A percentile compares a stretch with the other conserved stretches of the same genome.
Evolutionary conservation across 2,113 vertebrate species (phyloP).

Genomic region (Macheiramphus alcinus): DNA sequence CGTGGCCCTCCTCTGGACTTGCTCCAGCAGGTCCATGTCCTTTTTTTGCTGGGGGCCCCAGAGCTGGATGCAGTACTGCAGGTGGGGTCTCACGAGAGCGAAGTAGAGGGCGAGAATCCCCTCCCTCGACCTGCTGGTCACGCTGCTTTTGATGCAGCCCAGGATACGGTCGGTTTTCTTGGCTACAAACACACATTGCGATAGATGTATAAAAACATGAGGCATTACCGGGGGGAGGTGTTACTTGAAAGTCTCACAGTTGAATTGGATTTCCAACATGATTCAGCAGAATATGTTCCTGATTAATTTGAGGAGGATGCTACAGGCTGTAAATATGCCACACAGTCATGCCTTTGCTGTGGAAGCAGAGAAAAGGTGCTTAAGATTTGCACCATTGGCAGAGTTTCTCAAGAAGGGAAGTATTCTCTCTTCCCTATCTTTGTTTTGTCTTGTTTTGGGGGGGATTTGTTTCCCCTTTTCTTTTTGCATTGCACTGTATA

Average conservation of each 20-base stretch:
- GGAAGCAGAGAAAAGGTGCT: neutral
- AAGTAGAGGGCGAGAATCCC: too few relatives aligned
- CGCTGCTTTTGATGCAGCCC: too few relatives aligned
- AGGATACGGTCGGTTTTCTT: too few relatives aligned
- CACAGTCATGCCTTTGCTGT: neutral
- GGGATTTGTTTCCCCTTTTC: neutral
- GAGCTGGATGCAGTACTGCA: too few relatives aligned
- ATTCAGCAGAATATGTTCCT: neutral
- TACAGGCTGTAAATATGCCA: neutral
- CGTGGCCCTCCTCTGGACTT: too few relatives aligned
- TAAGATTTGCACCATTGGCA: neutral
- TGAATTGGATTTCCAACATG: neutral
- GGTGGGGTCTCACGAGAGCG: too few relatives aligned
- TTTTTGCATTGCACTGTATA: neutral
- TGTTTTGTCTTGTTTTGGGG: neutral
- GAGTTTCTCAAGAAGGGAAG: neutral
- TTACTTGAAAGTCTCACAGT: neutral
- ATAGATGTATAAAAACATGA: neutral
- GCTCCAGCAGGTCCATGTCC: too few relatives aligned
- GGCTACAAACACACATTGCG: too few relatives aligned
- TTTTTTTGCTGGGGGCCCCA: too few relatives aligned
- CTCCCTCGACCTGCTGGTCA: too few relatives aligned
- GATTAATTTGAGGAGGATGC: neutral
- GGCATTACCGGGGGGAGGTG: neutral
- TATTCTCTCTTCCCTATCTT: neutral